Base-by-base conservation (phyloP, 2,888 invertebrate genomes). In the Rosalia funebris region DNA sequence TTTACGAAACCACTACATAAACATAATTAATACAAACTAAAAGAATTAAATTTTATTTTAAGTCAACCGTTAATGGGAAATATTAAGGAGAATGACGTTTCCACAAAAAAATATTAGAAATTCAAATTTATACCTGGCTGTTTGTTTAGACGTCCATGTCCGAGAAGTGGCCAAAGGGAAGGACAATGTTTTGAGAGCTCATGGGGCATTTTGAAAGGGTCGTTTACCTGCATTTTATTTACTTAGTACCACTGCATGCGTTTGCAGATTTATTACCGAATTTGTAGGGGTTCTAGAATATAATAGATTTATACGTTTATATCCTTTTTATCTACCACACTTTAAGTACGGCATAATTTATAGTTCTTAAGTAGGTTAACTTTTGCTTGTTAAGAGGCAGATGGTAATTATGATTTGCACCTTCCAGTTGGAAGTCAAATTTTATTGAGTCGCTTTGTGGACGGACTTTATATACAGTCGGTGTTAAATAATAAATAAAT, bases 161-260 rank as follows among this genome's bases (percentile, higher is more conserved):
- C 19, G 17, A 15, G 17, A 41, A 41, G 17, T 17, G 17, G n/a
- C 11, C 41, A 41, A 16, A 41, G n/a, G 4, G n/a, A 17, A 25
- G 34, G 15, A 45, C 25, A 47, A 34, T 34, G 32, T 47, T 47
- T 47, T 47, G 46, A 25, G 25, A 25, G 25, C 25, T 5, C 25
- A 3, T 7, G 3, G 25, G 7, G 7, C 4, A 25, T 25, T 41
- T 16, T 7, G 17, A 34, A n/a, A n/a, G n/a, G n/a, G n/a, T n/a
- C n/a, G n/a, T n/a, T n/a, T n/a, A n/a, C n/a, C n/a, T n/a, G n/a
- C n/a, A n/a, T n/a, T 47, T 47, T 47, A 25, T 25, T 25, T n/a
- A n/a, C n/a, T n/a, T n/a, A n/a, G n/a, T n/a, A n/a, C n/a, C n/a
- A n/a, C n/a, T n/a, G 25, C 4, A 5, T 25, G 25, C 3, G 7